Evolutionary conservation across 2,113 vertebrate species (phyloP).

Genomic region (Tychaedon coryphoeus): DNA sequence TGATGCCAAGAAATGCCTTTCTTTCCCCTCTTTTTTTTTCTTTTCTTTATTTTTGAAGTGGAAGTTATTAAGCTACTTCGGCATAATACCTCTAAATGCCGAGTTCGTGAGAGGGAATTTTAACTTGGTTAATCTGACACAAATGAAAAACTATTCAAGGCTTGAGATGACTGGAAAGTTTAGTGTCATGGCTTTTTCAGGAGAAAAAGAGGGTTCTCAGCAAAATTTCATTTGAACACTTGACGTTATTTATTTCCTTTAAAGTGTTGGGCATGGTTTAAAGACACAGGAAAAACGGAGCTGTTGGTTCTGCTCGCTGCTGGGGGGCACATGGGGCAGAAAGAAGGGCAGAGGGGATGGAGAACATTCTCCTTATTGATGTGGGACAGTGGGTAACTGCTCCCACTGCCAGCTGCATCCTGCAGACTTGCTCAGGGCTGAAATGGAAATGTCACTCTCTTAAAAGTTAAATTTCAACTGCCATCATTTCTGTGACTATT

Average conservation of each 20-base stretch:
- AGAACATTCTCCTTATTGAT: neutral
- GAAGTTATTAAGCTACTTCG: conserved; percentile 45
- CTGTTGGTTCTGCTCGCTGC: neutral
- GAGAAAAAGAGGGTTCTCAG: neutral
- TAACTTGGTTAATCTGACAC: conserved; percentile 58
- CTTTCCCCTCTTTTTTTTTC: neutral
- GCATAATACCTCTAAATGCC: conserved; percentile 52
- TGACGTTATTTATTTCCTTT: conserved; percentile 19
- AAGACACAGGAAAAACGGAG: neutral
- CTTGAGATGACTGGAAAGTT: conserved; percentile 42
- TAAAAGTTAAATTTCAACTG: neutral
- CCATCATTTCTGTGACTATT: neutral
- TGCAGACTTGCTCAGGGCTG: neutral
- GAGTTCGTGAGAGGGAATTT: conserved; percentile 51
- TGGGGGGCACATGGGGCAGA: neutral
- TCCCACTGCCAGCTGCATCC: neutral
- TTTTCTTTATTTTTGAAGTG: neutral
- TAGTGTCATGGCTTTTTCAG: conserved; percentile 10
- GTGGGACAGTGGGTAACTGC: neutral
- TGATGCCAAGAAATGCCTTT: neutral
- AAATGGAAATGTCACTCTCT: neutral
- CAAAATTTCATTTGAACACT: conserved; percentile 12
- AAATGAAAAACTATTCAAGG: conserved; percentile 56
- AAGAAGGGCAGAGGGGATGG: neutral
- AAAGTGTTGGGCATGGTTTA: neutral